Percentiles rank a stretch among this genome's conserved stretches.
Conservation (phyloP, 1,140 invertebrate species). For the Belonocnema kinseyi region DNA sequence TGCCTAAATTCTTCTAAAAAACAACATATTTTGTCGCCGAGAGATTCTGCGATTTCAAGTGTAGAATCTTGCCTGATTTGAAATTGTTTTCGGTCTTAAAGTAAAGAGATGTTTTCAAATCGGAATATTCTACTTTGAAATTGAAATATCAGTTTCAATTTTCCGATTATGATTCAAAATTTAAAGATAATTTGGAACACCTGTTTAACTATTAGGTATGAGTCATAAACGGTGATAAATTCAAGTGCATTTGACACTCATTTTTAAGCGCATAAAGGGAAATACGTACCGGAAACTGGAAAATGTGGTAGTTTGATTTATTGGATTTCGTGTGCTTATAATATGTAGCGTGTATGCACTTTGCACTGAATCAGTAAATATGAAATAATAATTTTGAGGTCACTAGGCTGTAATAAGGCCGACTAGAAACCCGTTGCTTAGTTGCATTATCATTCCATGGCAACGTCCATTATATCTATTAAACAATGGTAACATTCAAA, state of each 20-base stretch:
- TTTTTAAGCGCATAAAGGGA: conserved; percentile 7
- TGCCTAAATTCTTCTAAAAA: no score
- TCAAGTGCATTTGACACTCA: conserved; percentile 3
- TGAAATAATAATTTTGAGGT: conserved; percentile 31
- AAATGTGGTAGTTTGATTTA: conserved; percentile 20
- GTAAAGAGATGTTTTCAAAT: no score
- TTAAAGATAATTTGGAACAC: neutral
- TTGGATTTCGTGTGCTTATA: conserved; percentile 23
- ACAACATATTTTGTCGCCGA: no score
- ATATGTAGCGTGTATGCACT: conserved; percentile 21
- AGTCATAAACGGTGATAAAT: conserved; percentile 1
- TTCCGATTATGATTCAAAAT: no score
- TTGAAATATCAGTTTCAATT: no score
- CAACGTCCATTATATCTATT: neutral
- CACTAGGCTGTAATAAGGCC: conserved; percentile 9
- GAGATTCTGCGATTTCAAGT: no score
- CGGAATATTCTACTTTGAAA: no score
- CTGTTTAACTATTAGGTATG: neutral
- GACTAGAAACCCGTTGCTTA: neutral
- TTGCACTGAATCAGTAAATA: conserved; percentile 20
- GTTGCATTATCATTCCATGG: conserved; percentile 4
- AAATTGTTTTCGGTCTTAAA: no score
- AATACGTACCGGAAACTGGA: conserved; percentile 15
- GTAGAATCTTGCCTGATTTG: no score
- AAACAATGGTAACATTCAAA: neutral